Conservation (phyloP, 2,797 vertebrate genomes). For the Enteromius radiatus region DNA sequence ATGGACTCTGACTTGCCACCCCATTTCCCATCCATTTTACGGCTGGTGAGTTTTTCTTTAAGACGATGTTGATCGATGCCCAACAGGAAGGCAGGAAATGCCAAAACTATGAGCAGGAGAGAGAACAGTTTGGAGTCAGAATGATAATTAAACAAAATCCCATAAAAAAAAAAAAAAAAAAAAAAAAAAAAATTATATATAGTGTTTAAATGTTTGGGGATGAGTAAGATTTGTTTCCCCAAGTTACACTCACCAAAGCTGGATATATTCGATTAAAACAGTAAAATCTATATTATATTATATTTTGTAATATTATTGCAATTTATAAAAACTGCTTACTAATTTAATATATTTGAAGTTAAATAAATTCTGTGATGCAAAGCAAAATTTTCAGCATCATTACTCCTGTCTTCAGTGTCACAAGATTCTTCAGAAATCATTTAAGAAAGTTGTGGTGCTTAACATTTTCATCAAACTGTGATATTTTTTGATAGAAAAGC, state of each 20-base stretch:
- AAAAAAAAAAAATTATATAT: too few species aligned
- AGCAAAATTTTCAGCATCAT: background rate
- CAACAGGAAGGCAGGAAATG: conserved; percentile 94
- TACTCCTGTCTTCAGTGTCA: background rate
- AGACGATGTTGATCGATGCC: conserved; percentile 92
- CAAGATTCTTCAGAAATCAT: background rate
- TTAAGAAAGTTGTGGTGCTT: background rate
- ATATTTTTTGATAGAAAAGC: background rate
- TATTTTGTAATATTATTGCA: background rate
- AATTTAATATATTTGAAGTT: background rate
- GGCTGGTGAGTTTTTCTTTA: conserved; percentile 95
- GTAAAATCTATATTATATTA: background rate
- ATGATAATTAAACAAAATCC: background rate
- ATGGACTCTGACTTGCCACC: conserved; percentile 93
- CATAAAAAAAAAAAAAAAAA: too few species aligned
- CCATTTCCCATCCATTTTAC: conserved; percentile 99
- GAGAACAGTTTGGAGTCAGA: conserved; percentile 23
- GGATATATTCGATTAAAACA: background rate
- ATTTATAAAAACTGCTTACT: background rate
- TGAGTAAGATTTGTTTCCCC: background rate
- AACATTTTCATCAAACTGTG: background rate
- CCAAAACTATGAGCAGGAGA: conserved; percentile 82
- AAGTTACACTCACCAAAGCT: background rate
- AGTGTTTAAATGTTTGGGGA: background rate
- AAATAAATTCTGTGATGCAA: background rate